Conservation (phyloP, 1,140 invertebrate genomes). For the Drosophila lacteicornis region DNA sequence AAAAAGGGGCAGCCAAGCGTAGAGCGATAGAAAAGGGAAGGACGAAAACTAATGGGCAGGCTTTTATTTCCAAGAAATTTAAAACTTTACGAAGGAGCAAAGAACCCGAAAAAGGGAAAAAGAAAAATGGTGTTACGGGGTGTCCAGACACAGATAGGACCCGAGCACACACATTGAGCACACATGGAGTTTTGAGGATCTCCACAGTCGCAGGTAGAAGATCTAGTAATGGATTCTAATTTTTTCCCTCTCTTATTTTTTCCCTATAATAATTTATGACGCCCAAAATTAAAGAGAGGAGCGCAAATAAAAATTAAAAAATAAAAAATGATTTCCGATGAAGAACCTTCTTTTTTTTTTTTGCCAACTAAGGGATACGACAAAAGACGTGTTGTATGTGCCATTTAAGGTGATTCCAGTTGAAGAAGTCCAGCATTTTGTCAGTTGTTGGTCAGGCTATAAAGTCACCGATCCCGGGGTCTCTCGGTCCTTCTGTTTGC, state of each 20-base stretch:
- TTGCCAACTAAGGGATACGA: constrained; percentile 31
- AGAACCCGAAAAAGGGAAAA: constrained; percentile 25
- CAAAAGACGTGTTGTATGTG: constrained; percentile 47
- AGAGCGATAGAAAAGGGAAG: constrained; percentile 63
- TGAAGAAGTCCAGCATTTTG: constrained; percentile 65
- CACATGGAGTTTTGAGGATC: constrained; percentile 71
- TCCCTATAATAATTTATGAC: constrained; percentile 61
- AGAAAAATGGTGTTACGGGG: constrained; percentile 68
- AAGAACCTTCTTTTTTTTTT: constrained; percentile 15
- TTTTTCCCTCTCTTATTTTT: constrained; percentile 24
- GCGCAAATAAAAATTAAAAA: constrained; percentile 1
- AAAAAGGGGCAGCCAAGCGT: constrained; percentile 67
- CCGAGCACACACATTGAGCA: constrained; percentile 60
- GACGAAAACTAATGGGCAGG: constrained; percentile 80
- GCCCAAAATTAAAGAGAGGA: constrained; percentile 27
- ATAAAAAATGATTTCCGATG: constrained; percentile 36
- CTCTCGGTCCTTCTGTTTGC: constrained; percentile 31
- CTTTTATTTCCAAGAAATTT: constrained; percentile 84
- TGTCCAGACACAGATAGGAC: constrained; percentile 18
- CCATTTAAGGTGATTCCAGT: constrained; percentile 74
- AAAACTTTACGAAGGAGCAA: constrained; percentile 74
- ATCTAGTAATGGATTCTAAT: constrained; percentile 34
- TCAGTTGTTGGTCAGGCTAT: constrained; percentile 49
- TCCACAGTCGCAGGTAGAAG: constrained; percentile 49
- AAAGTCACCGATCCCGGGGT: constrained; percentile 30